Base-by-base conservation (phyloP, 2,797 vertebrate genomes). In the Anableps anableps region DNA sequence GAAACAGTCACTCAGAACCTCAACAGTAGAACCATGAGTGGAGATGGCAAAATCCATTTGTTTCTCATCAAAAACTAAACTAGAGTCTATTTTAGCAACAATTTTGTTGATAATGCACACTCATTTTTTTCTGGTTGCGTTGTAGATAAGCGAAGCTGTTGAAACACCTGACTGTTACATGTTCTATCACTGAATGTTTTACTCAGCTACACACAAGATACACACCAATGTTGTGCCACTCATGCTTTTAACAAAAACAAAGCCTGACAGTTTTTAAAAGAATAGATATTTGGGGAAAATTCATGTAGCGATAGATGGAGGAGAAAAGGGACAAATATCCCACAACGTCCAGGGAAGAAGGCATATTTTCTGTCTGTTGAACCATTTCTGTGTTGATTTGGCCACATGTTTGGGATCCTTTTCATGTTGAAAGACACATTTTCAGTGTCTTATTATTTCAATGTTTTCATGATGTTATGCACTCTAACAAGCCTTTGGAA, bases 21-120 rank as follows among this genome's bases (percentile, higher is more conserved):
- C 87, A 83, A 73, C 66, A 66, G 79, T 75, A 70, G 85, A 83
- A 77, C 78, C 45, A 88, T 75, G 84, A 88, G 66, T 62, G 87
- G 83, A 89, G 86, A 87, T 58, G 62, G 84, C 84, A 77, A 82
- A 64, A 80, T 78, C 76, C 70, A 80, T 92, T 92, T 93, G 85
- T 88, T 92, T 75, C 58, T 89, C 83, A 92, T 92, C 85, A 89
- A 87, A 88, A 84, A 85, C 88, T 72, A 89, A 89, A 83, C 82
- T 84, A 89, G 86, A 88, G 78, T 89, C 82, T 79, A 78, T 92
- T 88, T 87, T n/a, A n/a, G n/a, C 75, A 80, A 88, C 86, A 88
- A 83, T 77, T 77, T 72, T 89, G 88, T 88, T 80, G 83, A 81
- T 91, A 55, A 82, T 87, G 83, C 1, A 31, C 9, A 47, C 29